phyloP scores from a whole-genome alignment of 2,888 invertebrate genomes.

The Netelia inedita region DNA sequence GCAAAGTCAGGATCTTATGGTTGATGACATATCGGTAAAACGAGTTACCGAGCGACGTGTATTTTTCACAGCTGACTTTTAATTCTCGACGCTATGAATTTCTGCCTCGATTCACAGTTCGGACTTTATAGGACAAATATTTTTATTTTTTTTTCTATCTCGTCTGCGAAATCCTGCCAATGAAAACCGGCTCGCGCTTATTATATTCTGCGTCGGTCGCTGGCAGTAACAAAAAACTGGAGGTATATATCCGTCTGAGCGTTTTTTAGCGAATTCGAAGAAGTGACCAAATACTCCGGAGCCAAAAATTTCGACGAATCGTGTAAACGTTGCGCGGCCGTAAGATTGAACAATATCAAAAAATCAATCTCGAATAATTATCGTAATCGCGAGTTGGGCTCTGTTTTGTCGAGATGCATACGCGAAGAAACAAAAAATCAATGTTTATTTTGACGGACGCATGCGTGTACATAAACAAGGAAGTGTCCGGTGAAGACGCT shows the following conservation, averaged over 20 bases:
- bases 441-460: background rate
- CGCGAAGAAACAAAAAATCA: background rate
- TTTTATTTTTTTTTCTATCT: background rate
- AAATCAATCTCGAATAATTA: background rate
- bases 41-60: background rate
- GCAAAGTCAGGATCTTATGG: background rate
- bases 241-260: background rate
- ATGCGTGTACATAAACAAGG: background rate
- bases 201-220: background rate
- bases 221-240: background rate
- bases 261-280: background rate
- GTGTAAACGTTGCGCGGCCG: background rate
- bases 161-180: background rate
- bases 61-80: constrained; percentile 6
- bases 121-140: background rate
- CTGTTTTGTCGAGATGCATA: background rate
- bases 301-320: background rate
- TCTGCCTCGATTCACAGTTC: background rate
- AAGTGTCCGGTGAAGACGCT: background rate
- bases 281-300: background rate
- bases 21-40: constrained; percentile 3
- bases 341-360: background rate
- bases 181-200: constrained; percentile 19
- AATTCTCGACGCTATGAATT: background rate
- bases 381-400: background rate